A percentile compares a stretch with the other conserved stretches of the same genome.
These are phyloP conservation scores for Rhamphomyia laevipes DNA, from an alignment of 2,888 invertebrate genomes.

Conservation along the genomic window DNA sequence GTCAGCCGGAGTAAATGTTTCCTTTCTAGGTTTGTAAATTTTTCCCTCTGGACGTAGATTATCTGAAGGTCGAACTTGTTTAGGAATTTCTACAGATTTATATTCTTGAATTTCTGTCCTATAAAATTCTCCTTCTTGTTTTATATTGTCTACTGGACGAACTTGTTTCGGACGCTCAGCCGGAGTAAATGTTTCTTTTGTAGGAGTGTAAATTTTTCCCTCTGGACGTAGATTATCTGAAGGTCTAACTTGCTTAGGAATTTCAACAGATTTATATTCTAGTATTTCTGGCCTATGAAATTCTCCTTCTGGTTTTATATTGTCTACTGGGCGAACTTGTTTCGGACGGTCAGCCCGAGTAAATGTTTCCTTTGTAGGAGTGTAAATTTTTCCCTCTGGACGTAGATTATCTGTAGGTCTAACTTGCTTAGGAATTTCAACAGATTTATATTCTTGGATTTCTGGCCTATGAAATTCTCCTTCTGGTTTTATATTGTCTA, in stretches of 20 bases:
- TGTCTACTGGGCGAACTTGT: slow-evolving; percentile 38
- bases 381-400: slow-evolving; percentile 39
- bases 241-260: too few species aligned
- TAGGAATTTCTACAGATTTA: too few species aligned
- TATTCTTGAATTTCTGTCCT: slow-evolving; percentile 36
- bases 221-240: slow-evolving; percentile 44
- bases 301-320: slow-evolving; percentile 46
- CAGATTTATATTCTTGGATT: slow-evolving; percentile 37
- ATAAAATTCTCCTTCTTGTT: slow-evolving; percentile 46
- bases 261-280: too few species aligned
- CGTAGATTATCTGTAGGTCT: slow-evolving; percentile 43
- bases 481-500: slow-evolving; percentile 45
- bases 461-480: slow-evolving; percentile 42
- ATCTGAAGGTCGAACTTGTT: too few species aligned
- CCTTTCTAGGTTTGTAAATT: slow-evolving; percentile 32
- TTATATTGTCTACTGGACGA: slow-evolving; percentile 42
- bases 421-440: slow-evolving; percentile 38
- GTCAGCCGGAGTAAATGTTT: slow-evolving; percentile 38
- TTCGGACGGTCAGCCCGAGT: slow-evolving; percentile 39
- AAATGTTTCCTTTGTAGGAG: slow-evolving; percentile 35
- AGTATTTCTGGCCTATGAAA: too few species aligned
- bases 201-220: slow-evolving; percentile 41
- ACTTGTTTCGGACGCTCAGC: slow-evolving; percentile 31
- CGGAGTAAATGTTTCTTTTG: slow-evolving; percentile 28
- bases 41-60: slow-evolving; percentile 44